Evolutionary conservation across 1,140 invertebrate genomes (phyloP).

Genomic region (Leptopilina clavipes): DNA sequence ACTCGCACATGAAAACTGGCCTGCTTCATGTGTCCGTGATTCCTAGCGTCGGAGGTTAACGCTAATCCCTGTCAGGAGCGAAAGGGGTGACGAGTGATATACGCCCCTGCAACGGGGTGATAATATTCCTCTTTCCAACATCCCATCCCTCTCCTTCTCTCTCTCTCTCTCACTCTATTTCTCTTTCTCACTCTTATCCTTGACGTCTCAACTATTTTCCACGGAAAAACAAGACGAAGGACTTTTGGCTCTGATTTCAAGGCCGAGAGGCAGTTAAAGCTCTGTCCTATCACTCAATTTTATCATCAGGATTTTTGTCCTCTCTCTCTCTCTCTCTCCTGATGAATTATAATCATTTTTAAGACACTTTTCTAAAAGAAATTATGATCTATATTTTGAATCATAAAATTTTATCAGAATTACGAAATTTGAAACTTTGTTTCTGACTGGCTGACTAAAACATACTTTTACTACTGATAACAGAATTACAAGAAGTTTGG

Average conservation of each 20-base stretch:
- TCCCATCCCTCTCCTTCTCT: constrained; percentile 15
- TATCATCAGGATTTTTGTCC: neutral
- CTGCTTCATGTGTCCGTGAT: constrained; percentile 52
- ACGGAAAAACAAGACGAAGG: constrained; percentile 43
- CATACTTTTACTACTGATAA: too few species aligned
- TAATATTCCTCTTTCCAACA: constrained; percentile 66
- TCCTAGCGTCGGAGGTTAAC: constrained; percentile 69
- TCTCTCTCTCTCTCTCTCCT: too few species aligned
- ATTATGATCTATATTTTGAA: too few species aligned
- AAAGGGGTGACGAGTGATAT: constrained; percentile 71
- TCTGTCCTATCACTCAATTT: neutral
- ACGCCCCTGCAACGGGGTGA: constrained; percentile 70
- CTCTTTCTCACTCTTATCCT: constrained; percentile 44
- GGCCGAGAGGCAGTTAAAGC: neutral
- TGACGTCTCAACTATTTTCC: constrained; percentile 48
- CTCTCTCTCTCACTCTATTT: constrained; percentile 41
- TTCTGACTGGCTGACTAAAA: too few species aligned
- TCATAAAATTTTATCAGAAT: too few species aligned
- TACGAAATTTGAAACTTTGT: too few species aligned
- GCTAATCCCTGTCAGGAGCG: constrained; percentile 70
- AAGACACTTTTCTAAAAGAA: too few species aligned
- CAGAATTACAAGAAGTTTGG: too few species aligned
- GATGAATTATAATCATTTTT: too few species aligned
- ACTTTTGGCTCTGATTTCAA: constrained; percentile 17
- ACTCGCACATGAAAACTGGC: constrained; percentile 41